A percentile compares a stretch with the other conserved stretches of the same genome.
These are phyloP conservation scores for Mandrillus leucophaeus DNA, from an alignment of 2,113 vertebrate genomes.

Conservation along the genomic window DNA sequence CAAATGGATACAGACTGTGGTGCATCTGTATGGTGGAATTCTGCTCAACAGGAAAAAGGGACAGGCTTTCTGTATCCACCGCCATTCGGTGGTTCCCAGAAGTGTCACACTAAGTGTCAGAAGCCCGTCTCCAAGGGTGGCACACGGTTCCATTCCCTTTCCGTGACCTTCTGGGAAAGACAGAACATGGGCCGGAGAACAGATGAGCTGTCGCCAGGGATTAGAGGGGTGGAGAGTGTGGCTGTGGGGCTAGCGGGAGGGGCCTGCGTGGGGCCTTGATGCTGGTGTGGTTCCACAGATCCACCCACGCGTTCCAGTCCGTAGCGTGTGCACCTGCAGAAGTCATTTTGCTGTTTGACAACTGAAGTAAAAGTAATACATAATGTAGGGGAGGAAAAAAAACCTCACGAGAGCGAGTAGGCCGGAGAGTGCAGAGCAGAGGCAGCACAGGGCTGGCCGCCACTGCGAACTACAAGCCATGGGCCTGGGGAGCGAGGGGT, in stretches of 20 bases:
- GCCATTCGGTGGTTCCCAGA: fast-evolving
- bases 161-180: background rate
- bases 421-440: background rate
- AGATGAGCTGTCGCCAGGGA: too few relatives aligned
- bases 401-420: fast-evolving
- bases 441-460: background rate
- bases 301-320: too few relatives aligned
- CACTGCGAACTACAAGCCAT: too few relatives aligned
- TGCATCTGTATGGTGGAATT: fast-evolving
- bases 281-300: background rate
- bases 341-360: background rate
- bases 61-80: fast-evolving
- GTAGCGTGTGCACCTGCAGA: background rate
- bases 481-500: background rate
- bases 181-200: background rate
- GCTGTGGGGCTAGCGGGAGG: background rate
- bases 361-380: background rate
- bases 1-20: background rate
- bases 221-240: too few relatives aligned
- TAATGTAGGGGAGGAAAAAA: background rate
- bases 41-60: background rate
- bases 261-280: too few relatives aligned
- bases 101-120: background rate
- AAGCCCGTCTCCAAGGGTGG: background rate
- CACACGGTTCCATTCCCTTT: background rate